These are phyloP conservation scores for Diglossa cyanea DNA, from an alignment of 2,797 vertebrate species.

Conservation along the genomic window DNA sequence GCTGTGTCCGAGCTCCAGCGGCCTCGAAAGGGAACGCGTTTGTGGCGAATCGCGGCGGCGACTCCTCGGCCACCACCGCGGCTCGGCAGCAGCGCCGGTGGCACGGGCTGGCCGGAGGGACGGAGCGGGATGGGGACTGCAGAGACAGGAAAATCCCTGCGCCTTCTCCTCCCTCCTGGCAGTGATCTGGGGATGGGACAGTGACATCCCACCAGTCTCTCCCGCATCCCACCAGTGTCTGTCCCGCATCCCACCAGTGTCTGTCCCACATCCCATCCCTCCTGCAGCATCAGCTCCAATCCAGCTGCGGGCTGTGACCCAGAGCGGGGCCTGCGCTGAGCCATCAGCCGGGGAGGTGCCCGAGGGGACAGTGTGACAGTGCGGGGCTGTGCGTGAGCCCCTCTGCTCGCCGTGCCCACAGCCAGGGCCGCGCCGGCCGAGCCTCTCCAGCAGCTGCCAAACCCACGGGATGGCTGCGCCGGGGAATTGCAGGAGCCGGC, in stretches of 20 bases:
- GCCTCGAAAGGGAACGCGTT: rapidly evolving
- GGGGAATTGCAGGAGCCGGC: not conserved
- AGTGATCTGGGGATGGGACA: not conserved
- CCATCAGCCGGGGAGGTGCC: not conserved
- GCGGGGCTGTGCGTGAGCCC: not conserved
- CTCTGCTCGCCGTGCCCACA: not conserved
- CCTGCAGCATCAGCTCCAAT: not conserved
- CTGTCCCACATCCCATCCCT: not conserved
- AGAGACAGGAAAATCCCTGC: not conserved
- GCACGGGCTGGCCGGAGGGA: rapidly evolving
- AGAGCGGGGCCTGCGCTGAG: not conserved
- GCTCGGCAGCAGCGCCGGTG: rapidly evolving
- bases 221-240: rapidly evolving
- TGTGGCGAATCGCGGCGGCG: not conserved
- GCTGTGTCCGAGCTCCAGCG: rapidly evolving
- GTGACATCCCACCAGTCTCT: not conserved
- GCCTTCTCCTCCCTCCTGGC: not conserved
- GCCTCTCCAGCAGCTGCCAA: rapidly evolving
- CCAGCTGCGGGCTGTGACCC: not conserved
- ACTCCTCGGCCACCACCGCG: not conserved
- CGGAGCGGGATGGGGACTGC: rapidly evolving
- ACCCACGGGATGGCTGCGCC: rapidly evolving
- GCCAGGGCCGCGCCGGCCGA: rapidly evolving
- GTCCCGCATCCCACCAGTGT: rapidly evolving
- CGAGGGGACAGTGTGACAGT: rapidly evolving